Percentiles rank a stretch among this genome's conserved stretches.
phyloP scores from a whole-genome alignment of 2,888 invertebrate genomes.

The Agonopterix alstromeriana region DNA sequence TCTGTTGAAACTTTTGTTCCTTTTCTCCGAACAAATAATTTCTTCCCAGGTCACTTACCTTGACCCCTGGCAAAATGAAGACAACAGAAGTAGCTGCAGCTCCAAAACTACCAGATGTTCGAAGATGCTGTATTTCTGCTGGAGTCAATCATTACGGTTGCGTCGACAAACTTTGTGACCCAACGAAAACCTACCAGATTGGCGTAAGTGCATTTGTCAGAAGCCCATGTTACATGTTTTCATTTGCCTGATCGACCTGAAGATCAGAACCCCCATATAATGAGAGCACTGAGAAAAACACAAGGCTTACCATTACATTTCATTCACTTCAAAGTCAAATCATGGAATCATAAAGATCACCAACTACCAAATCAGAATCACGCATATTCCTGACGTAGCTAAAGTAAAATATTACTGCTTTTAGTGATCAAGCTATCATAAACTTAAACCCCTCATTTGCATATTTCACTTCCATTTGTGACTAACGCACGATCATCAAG shows the following conservation, averaged over 20 bases:
- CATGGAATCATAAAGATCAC: too few species aligned
- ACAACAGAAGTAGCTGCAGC: constrained; percentile 74
- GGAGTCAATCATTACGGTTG: constrained; percentile 86
- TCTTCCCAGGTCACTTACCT: constrained; percentile 76
- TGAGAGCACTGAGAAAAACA: too few species aligned
- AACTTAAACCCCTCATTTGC: too few species aligned
- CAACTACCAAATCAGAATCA: too few species aligned
- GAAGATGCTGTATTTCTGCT: constrained; percentile 82
- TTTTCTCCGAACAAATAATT: not conserved
- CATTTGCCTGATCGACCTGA: too few species aligned
- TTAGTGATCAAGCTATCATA: not conserved
- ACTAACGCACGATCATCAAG: constrained; percentile 59
- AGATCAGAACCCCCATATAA: too few species aligned
- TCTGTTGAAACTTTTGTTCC: too few species aligned
- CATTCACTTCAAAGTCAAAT: too few species aligned
- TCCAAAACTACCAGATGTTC: constrained; percentile 85
- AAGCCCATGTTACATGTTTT: too few species aligned
- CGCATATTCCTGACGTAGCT: too few species aligned
- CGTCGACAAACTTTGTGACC: constrained; percentile 87
- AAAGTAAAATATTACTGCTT: not conserved
- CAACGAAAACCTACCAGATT: constrained; percentile 74
- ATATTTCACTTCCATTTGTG: constrained; percentile 34
- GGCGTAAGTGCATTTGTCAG: constrained; percentile 41
- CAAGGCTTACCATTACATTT: too few species aligned
- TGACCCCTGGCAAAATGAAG: constrained; percentile 80